Base-by-base conservation (phyloP, 2,113 vertebrate genomes). In the Centropus bengalensis region DNA sequence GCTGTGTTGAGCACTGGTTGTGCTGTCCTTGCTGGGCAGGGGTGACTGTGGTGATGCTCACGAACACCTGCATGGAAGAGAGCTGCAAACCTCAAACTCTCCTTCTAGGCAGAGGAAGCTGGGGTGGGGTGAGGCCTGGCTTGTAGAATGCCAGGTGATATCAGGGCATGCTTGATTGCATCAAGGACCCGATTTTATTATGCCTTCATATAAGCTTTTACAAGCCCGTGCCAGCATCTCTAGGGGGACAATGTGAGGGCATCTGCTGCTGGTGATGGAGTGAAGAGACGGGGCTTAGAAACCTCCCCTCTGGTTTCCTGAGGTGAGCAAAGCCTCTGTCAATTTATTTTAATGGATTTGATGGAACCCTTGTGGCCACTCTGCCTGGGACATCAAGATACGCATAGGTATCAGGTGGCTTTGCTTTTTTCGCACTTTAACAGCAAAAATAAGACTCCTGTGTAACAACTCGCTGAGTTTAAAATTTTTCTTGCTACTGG, bases 251-350 rank as follows among this genome's bases (percentile, higher is more conserved):
- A 16, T 5, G 6, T 26, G 38, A 40, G 32, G 68, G 8, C 27
- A 38, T 49, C 42, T 30, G 1, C 33, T 33, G 3, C 10, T 30
- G 36, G 33, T 40, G 54, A 9, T 64, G 76, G 62, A 32, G 16
- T 70, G 62, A 42, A 60, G 40, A 27, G 18, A 38, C 9, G 12
- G 17, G 38, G 21, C n/a, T 75, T 21, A 33, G 23, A 82, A 49
- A 40, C 27, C 32, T 73, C 10, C 14, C 4, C 27, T 66, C 24
- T 45, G 51, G 3, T 44, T 52, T 67, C 28, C 40, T 20, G 14
- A 8, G 33, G 3, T 40, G 19, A 68, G 84, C 0, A 0, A n/a
- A 71, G 47, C 13, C 52, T 44, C 58, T 1, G 1, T 11, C 1
- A 0, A 12, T 42, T 73, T 54, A 27, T 76, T 67, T 38, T 23